Evolutionary conservation across 2,113 vertebrate species (phyloP), one percentile per base, ranked within the genome.

Genomic region (Lota lota): DNA sequence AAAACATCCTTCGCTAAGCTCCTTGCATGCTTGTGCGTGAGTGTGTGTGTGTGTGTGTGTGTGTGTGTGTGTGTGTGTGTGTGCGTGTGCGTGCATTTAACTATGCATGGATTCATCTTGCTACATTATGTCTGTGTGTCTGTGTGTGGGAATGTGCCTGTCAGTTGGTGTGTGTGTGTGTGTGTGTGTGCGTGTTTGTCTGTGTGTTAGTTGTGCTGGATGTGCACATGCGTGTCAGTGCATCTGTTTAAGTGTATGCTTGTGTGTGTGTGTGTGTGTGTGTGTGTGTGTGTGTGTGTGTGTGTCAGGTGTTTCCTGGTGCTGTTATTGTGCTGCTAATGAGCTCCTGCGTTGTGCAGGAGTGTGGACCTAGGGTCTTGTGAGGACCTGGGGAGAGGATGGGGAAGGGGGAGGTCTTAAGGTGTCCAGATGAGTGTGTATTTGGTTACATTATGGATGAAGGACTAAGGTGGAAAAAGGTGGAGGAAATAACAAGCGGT

Each of bases 221-320:
- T 24, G n/a, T 65, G 63, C 24, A 21, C 22, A 50, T 66, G 22
- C 50, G 40, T 64, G 36, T 66, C 47, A 54, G 50, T 66, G 64
- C 28, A 22, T 66, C 50, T 66, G 64, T 33, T 21, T 36, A 4
- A 22, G n/a, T 63, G 22, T 63, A 28, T 36, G 6, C 6, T 5
- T 17, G 51, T 53, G 51, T 53, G 51, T 53, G 50, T 53, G 6
- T 4, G 51, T 17, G 51, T 53, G 51, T 53, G 51, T 53, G 50
- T 53, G 50, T 53, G 50, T 53, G 16, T 15, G 50, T 17, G 50
- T 53, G 51, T 53, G 51, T 53, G 12, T 53, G 51, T 53, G 51
- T 53, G 51, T 53, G 51, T 53, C 51, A 14, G 12, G 51, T 53
- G 51, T 14, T 53, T 53, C 51, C 51, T 53, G 51, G 12, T 15